Evolutionary conservation across 2,113 vertebrate genomes (phyloP).

Genomic region (Gasterosteus nipponicus): DNA sequence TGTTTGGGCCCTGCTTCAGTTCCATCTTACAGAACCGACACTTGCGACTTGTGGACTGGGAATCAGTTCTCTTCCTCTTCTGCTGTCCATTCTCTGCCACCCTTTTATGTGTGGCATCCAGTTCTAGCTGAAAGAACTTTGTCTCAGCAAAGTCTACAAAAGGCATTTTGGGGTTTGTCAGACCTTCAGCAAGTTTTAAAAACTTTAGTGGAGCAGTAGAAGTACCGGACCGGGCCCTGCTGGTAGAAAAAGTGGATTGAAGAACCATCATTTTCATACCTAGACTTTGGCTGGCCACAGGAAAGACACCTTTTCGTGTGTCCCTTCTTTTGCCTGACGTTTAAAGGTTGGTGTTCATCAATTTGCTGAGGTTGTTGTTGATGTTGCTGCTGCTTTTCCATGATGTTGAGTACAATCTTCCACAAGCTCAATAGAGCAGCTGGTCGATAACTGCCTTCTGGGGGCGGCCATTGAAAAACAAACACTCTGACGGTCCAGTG

Average conservation of each 20-base stretch:
- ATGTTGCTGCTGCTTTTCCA: neutral
- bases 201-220: neutral
- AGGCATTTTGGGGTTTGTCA: no score
- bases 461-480: neutral
- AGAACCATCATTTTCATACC: neutral
- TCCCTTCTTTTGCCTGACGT: neutral
- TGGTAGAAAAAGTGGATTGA: neutral
- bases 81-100: no score
- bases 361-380: neutral
- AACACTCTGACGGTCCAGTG: neutral
- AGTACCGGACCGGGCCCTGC: neutral
- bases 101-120: no score
- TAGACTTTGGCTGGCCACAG: neutral
- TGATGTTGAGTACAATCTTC: neutral
- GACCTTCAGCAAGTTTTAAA: neutral
- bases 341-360: no score
- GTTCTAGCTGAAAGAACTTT: no score
- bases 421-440: neutral
- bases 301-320: neutral
- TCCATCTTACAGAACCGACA: no score
- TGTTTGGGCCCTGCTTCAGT: no score
- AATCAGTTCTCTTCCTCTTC: no score
- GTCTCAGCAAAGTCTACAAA: no score
- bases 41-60: no score
- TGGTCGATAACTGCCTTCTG: neutral